Conservation (phyloP, 2,888 invertebrate species). For the Philonicus albiceps region DNA sequence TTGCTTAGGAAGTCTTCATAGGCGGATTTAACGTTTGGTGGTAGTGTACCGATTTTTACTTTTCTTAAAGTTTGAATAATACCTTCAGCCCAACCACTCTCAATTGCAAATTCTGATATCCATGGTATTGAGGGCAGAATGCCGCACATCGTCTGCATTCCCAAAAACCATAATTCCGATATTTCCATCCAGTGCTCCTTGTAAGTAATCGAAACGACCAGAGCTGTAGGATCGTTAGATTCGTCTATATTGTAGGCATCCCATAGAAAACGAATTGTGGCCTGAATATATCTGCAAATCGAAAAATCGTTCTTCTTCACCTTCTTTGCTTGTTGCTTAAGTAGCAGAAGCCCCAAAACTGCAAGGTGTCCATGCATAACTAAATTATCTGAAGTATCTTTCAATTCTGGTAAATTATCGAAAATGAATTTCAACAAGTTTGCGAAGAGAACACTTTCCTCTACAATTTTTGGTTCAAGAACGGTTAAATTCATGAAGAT, state of each 20-base stretch:
- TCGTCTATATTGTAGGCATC: slow-evolving; percentile 92
- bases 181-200: slow-evolving; percentile 90
- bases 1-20: slow-evolving; percentile 90
- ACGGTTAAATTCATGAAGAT: slow-evolving; percentile 93
- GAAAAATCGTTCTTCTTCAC: slow-evolving; percentile 89
- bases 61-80: slow-evolving; percentile 82
- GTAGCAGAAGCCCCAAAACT: slow-evolving; percentile 79
- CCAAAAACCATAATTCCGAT: slow-evolving; percentile 91
- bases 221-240: slow-evolving; percentile 80
- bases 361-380: slow-evolving; percentile 86
- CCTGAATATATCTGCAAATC: slow-evolving; percentile 87
- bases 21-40: slow-evolving; percentile 85
- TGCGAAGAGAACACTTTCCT: slow-evolving; percentile 78
- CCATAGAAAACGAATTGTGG: slow-evolving; percentile 90
- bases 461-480: slow-evolving; percentile 83
- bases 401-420: slow-evolving; percentile 83
- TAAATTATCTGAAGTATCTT: slow-evolving; percentile 82
- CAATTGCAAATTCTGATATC: slow-evolving; percentile 90
- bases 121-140: slow-evolving; percentile 83
- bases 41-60: slow-evolving; percentile 82
- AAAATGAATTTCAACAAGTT: slow-evolving; percentile 85
- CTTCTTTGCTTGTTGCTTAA: slow-evolving; percentile 83
- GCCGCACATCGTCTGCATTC: slow-evolving; percentile 90
- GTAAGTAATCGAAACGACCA: slow-evolving; percentile 85
- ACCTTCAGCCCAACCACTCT: slow-evolving; percentile 93